These are phyloP conservation scores for Callimorpha dominula DNA, from an alignment of 2,888 invertebrate species.

Conservation along the genomic window DNA sequence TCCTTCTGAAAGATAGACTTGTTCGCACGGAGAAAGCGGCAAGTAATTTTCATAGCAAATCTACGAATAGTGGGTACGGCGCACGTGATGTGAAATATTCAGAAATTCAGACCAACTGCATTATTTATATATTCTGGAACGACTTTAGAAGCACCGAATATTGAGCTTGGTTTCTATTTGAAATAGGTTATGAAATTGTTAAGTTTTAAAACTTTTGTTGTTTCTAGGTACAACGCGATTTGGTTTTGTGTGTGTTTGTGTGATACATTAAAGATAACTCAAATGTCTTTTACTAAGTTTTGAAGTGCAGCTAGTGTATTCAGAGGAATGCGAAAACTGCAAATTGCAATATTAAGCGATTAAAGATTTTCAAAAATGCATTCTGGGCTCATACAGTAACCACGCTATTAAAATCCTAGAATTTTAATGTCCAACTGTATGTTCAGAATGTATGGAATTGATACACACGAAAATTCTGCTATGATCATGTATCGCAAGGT, in stretches of 20 bases:
- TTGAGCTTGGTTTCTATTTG: conserved; percentile 25
- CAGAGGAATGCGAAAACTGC: too few relatives aligned
- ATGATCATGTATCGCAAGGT: too few relatives aligned
- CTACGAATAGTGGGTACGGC: conserved; percentile 39
- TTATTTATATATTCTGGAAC: conserved; percentile 27
- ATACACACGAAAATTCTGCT: not conserved
- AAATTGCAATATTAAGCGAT: too few relatives aligned
- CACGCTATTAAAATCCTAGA: too few relatives aligned
- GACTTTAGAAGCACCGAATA: conserved; percentile 21
- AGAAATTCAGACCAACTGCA: conserved; percentile 30
- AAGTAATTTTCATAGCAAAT: conserved; percentile 55
- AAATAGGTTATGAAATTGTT: conserved; percentile 15
- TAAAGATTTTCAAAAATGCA: too few relatives aligned
- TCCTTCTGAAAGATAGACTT: conserved; percentile 12
- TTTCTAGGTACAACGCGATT: too few relatives aligned
- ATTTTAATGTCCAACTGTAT: not conserved
- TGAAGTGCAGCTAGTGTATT: too few relatives aligned
- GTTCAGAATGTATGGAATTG: not conserved
- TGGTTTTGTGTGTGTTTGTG: too few relatives aligned
- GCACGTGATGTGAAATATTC: conserved; percentile 47
- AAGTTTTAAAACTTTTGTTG: not conserved
- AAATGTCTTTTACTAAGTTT: too few relatives aligned
- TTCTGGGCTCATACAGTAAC: too few relatives aligned
- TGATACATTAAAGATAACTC: too few relatives aligned
- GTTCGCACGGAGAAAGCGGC: conserved; percentile 37